These are phyloP conservation scores for Trissolcus brochymenae DNA, from an alignment of 2,888 invertebrate species.

Conservation along the genomic window DNA sequence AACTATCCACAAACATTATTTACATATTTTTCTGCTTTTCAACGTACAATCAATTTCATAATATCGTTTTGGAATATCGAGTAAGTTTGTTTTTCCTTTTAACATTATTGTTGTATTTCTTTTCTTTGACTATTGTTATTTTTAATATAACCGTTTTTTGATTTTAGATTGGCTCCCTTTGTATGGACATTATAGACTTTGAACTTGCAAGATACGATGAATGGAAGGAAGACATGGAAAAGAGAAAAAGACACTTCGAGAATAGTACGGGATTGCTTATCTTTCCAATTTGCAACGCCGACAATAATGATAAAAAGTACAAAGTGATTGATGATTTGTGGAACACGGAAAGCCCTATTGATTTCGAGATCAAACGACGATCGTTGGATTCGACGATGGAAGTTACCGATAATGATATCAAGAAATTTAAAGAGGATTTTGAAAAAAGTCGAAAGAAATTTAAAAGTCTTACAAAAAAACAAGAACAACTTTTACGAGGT, in stretches of 20 bases:
- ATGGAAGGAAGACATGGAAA: conserved; percentile 88
- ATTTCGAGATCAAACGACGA: conserved; percentile 70
- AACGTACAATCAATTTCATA: conserved; percentile 95
- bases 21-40: conserved; percentile 99
- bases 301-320: conserved; percentile 69
- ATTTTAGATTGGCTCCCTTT: conserved; percentile 91
- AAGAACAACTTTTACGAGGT: conserved; percentile 91
- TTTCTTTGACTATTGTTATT: background rate
- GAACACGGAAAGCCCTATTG: conserved; percentile 71
- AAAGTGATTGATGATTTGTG: conserved; percentile 72
- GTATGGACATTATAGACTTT: conserved; percentile 97
- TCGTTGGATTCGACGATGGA: conserved; percentile 63
- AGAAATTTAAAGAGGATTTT: conserved; percentile 82
- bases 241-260: conserved; percentile 76
- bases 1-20: conserved; percentile 96
- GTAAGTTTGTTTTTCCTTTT: conserved; percentile 75
- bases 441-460: conserved; percentile 87
- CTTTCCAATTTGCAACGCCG: conserved; percentile 65
- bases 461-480: conserved; percentile 90
- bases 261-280: conserved; percentile 73
- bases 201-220: conserved; percentile 95
- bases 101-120: background rate
- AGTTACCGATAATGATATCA: conserved; percentile 68
- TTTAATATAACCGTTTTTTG: background rate
- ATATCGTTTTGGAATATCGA: conserved; percentile 96